Evolutionary conservation across 2,888 invertebrate species (phyloP).

Genomic region (Plebejus melissa): DNA sequence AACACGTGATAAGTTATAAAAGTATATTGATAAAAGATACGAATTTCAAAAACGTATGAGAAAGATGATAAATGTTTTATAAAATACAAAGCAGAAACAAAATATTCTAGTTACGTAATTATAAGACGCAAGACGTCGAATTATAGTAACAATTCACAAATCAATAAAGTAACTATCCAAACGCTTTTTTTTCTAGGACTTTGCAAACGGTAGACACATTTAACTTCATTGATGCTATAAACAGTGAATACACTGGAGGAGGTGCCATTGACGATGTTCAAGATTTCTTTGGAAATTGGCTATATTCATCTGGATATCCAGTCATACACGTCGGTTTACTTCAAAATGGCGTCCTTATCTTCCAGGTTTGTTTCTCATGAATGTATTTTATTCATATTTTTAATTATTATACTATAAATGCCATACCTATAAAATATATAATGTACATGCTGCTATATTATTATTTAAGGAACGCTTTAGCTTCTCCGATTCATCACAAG

Average conservation of each 20-base stretch:
- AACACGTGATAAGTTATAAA: background rate
- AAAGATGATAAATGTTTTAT: background rate
- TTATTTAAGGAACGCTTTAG: conserved; percentile 52
- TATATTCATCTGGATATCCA: conserved; percentile 53
- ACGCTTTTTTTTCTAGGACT: conserved; percentile 41
- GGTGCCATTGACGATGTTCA: conserved; percentile 43
- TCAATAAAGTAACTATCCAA: background rate
- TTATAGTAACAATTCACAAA: background rate
- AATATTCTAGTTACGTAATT: background rate
- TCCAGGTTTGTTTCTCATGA: conserved; percentile 48
- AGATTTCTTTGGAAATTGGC: conserved; percentile 53
- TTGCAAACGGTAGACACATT: conserved; percentile 47
- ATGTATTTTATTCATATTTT: background rate
- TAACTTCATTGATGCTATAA: conserved; percentile 54
- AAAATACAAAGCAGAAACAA: background rate
- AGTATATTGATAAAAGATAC: conserved; percentile 13
- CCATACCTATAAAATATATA: too few species aligned
- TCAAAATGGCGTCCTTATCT: conserved; percentile 51
- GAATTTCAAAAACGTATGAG: background rate
- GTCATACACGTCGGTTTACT: conserved; percentile 49
- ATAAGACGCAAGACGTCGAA: background rate
- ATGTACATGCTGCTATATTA: background rate
- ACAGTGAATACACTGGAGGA: conserved; percentile 43
- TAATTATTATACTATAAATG: too few species aligned
- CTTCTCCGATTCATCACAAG: conserved; percentile 41